Conservation (phyloP, 2,888 invertebrate species). For the Diaprepes abbreviatus region DNA sequence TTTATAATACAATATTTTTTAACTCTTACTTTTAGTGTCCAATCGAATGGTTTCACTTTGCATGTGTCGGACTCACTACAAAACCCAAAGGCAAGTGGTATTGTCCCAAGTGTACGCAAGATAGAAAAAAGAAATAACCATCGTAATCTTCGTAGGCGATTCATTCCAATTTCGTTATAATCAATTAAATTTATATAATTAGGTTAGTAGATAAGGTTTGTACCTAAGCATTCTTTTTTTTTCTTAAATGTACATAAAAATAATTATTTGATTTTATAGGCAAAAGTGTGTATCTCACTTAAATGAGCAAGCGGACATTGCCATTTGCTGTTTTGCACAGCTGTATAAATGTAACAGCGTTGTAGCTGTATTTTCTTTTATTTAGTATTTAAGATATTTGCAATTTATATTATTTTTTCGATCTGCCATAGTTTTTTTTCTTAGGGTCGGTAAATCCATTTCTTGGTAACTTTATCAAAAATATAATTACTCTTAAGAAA, state of each 20-base stretch:
- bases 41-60: slow-evolving; percentile 97
- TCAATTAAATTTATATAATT: not conserved
- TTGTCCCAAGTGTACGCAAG: slow-evolving; percentile 91
- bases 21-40: slow-evolving; percentile 79
- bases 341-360: too few species aligned
- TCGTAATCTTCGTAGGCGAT: slow-evolving; percentile 42
- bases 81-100: slow-evolving; percentile 97
- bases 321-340: too few species aligned
- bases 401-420: too few species aligned
- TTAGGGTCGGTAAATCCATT: too few species aligned
- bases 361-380: too few species aligned
- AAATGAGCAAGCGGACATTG: not conserved
- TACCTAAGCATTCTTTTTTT: not conserved
- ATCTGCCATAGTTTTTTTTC: too few species aligned
- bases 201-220: not conserved
- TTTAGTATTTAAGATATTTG: too few species aligned
- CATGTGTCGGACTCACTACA: slow-evolving; percentile 89
- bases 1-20: too few species aligned
- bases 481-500: too few species aligned
- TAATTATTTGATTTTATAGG: not conserved
- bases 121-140: slow-evolving; percentile 83
- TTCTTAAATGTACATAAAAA: not conserved
- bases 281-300: not conserved
- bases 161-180: slow-evolving; percentile 48
- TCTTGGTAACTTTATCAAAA: too few species aligned